phyloP scores from a whole-genome alignment of 2,797 vertebrate species.

The Dendrocincla tyrannina region DNA sequence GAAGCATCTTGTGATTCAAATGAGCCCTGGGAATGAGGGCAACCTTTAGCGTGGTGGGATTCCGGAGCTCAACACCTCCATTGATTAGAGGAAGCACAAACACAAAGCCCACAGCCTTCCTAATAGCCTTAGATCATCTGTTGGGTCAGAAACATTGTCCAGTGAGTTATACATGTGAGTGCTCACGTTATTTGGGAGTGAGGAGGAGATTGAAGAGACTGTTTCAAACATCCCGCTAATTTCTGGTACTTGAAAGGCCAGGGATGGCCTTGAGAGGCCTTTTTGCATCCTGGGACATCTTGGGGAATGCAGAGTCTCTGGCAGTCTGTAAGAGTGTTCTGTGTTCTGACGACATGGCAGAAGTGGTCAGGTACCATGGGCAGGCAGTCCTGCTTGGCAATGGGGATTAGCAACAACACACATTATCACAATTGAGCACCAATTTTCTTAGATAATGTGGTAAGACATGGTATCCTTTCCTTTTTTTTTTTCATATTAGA shows the following conservation, averaged over 20 bases:
- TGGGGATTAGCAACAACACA: fast-evolving
- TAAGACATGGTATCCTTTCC: background rate
- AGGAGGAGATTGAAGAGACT: background rate
- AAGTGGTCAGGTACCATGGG: background rate
- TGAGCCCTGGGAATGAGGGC: background rate
- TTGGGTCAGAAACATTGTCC: background rate
- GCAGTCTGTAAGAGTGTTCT: background rate
- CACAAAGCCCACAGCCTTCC: background rate
- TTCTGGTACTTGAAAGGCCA: background rate
- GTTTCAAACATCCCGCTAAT: background rate
- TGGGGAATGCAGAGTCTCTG: background rate
- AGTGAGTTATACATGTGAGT: background rate
- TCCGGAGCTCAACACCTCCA: background rate
- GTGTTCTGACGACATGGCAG: background rate
- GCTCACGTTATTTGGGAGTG: fast-evolving
- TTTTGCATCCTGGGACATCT: background rate
- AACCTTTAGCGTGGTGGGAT: background rate
- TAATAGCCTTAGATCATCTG: background rate
- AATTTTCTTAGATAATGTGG: background rate
- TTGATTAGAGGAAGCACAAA: background rate
- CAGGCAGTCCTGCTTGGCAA: background rate
- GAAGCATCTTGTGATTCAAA: background rate
- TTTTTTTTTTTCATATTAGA: background rate
- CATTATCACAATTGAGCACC: background rate
- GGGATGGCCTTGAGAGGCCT: background rate